A percentile compares a stretch with the other conserved stretches of the same genome.
Evolutionary conservation across 2,888 invertebrate species (phyloP).

Genomic region (Fragum fragum): DNA sequence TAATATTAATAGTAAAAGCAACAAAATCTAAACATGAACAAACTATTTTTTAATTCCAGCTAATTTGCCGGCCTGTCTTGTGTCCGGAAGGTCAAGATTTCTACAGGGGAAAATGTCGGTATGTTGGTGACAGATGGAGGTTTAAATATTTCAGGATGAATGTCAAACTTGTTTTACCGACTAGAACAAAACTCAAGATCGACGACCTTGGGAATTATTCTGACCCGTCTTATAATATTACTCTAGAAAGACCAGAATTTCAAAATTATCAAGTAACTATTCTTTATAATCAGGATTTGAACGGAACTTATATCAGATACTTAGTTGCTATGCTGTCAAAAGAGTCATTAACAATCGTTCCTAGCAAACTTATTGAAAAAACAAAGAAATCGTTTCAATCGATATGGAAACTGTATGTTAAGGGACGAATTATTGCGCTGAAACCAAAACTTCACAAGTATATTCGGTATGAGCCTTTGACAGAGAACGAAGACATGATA

Average conservation of each 20-base stretch:
- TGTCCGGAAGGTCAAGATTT: neutral
- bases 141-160: neutral
- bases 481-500: neutral
- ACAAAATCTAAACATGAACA: no score
- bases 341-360: neutral
- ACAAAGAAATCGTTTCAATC: neutral
- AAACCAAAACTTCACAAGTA: neutral
- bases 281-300: neutral
- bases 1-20: no score
- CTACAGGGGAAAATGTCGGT: neutral
- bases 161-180: neutral
- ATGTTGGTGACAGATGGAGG: neutral
- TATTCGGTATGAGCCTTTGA: neutral
- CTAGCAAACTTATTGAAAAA: neutral
- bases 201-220: neutral
- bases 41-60: neutral
- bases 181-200: neutral
- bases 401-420: neutral
- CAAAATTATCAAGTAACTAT: neutral
- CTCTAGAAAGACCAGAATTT: neutral
- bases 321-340: neutral
- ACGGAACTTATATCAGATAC: neutral
- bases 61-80: neutral
- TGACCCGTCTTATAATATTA: neutral
- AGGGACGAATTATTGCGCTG: neutral